Percentiles rank a stretch among this genome's conserved stretches.
Conservation (phyloP, 2,888 invertebrate species). For the Theristus sp. region DNA sequence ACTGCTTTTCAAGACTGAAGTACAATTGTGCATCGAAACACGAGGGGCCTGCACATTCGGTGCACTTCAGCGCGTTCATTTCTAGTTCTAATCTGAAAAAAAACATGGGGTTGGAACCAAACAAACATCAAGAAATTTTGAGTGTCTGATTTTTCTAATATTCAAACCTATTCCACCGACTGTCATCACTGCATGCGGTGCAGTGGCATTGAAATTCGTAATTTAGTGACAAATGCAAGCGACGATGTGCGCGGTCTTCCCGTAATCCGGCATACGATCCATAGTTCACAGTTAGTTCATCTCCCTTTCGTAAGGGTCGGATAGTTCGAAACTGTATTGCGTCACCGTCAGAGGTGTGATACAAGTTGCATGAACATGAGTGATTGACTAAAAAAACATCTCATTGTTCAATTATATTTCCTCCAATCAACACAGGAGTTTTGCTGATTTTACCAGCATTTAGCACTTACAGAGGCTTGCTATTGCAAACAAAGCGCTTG, state of each 20-base stretch:
- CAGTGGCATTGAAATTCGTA: not conserved
- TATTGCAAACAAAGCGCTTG: not conserved
- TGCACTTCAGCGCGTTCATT: not conserved
- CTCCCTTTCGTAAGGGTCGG: not conserved
- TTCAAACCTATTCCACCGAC: not conserved
- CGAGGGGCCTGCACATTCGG: not conserved
- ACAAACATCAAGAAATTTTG: too few relatives aligned
- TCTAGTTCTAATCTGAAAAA: not conserved
- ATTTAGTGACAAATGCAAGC: not conserved
- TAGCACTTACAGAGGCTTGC: not conserved
- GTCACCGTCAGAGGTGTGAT: not conserved
- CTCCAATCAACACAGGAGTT: too few relatives aligned
- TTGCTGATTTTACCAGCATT: not conserved
- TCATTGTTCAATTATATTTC: too few relatives aligned
- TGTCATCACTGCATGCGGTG: not conserved
- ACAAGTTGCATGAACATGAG: not conserved
- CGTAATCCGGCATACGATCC: not conserved
- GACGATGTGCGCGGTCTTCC: not conserved
- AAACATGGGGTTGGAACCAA: too few relatives aligned
- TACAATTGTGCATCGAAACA: not conserved
- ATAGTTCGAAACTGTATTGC: not conserved
- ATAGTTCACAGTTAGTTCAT: not conserved
- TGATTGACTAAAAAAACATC: not conserved
- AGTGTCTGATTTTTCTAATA: too few relatives aligned
- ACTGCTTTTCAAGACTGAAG: not conserved